Evolutionary conservation across 2,113 vertebrate genomes (phyloP).

Genomic region (Mormoops blainvillei): DNA sequence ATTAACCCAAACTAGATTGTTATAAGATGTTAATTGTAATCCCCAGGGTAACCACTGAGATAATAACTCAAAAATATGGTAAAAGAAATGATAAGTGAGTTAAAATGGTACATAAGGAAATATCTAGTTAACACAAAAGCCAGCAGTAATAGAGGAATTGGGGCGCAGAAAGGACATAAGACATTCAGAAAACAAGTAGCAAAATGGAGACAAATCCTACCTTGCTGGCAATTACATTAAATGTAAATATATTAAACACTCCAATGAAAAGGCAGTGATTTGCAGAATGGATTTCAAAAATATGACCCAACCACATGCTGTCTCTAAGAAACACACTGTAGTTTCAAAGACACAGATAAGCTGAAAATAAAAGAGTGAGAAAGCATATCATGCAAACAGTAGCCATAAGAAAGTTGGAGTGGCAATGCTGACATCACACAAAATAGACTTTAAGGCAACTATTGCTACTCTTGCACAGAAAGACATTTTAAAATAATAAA

Average conservation of each 20-base stretch:
- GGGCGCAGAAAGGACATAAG: background rate
- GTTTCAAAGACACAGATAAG: background rate
- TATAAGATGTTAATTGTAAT: background rate
- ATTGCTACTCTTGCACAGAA: background rate
- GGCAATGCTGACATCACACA: background rate
- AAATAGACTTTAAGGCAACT: background rate
- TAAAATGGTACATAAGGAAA: background rate
- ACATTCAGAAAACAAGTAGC: background rate
- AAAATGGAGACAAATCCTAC: background rate
- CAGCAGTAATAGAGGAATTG: background rate
- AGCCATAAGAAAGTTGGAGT: background rate
- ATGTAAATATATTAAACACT: background rate
- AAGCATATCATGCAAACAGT: background rate
- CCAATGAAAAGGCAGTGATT: background rate
- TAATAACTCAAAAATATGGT: background rate
- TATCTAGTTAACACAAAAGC: background rate
- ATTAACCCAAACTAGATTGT: background rate
- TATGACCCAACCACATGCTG: background rate
- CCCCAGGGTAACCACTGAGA: background rate
- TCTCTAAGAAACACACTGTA: background rate
- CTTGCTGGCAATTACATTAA: background rate
- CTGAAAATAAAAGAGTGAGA: background rate
- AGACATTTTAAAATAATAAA: background rate
- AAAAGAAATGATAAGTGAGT: background rate
- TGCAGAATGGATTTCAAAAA: background rate